Base-by-base conservation (phyloP, 2,113 vertebrate species). In the Puffinus mauretanicus region DNA sequence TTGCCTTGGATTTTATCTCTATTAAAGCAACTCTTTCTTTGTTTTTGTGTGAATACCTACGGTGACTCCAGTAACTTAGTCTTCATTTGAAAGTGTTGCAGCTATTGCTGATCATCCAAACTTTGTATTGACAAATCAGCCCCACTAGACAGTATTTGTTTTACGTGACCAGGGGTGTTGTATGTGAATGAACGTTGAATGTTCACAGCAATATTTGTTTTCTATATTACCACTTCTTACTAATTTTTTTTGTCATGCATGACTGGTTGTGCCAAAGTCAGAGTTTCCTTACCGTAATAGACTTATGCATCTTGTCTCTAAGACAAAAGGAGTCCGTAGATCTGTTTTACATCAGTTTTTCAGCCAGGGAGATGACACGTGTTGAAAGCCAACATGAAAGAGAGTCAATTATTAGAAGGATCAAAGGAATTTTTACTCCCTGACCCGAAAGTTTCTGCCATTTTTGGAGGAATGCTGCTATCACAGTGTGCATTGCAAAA, bases 391-490 rank as follows among this genome's bases (percentile, higher is more conserved):
- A 60, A 44, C 65, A 87, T 94, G 77, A 94, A 91, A 94, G 93
- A 47, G 55, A n/a, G 42, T 21, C 64, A 84, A 76, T 93, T 69
- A 76, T 65, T 85, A 40, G 57, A 57, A 87, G 32, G 93, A 96
- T 94, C 94, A 96, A 95, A 96, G 82, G 92, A 44, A 61, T 90
- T 93, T 93, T 91, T 87, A 46, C 70, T 85, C 93, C 84, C 81
- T 90, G 96, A 85, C 81, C 66, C 73, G 16, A 34, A 49, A 64
- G 42, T 69, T 94, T 75, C 29, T 90, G 61, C 64, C 2, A 1
- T 0, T 69, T 90, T 79, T 64, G 20, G 65, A 90, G 77, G 65
- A 95, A 81, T 93, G 88, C 80, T 79, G 65, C 85, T 78, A 1
- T 47, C 67, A 12, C 47, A 32, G 0, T 4, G 16, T 67, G 38